These are phyloP conservation scores for Amblyjoppa proteus DNA, from an alignment of 2,888 invertebrate species.

Conservation along the genomic window DNA sequence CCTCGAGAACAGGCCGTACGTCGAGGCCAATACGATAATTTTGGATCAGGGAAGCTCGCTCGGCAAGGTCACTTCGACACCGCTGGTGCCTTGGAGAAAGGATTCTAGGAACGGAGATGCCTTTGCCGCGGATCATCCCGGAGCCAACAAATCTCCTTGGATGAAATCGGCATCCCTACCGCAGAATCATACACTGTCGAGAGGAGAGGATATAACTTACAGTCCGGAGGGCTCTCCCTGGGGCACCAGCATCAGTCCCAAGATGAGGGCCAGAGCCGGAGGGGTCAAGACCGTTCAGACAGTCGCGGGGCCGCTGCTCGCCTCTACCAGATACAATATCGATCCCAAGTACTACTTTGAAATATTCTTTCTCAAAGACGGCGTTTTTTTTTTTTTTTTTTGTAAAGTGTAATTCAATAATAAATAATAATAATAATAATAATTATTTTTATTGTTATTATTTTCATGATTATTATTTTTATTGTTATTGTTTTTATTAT, in stretches of 20 bases:
- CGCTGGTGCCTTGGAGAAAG: constrained; percentile 69
- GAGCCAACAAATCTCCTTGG: constrained; percentile 22
- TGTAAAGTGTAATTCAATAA: not conserved
- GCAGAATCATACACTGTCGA: constrained; percentile 61
- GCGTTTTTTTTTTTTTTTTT: not conserved
- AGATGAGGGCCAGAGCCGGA: constrained; percentile 75
- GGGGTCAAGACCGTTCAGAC: constrained; percentile 80
- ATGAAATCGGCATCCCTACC: constrained; percentile 60
- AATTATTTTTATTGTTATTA: too few relatives aligned
- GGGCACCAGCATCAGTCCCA: constrained; percentile 79
- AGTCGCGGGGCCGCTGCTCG: constrained; percentile 84
- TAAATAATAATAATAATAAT: not conserved
- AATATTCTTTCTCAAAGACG: not conserved
- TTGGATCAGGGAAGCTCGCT: constrained; percentile 51
- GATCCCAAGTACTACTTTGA: constrained; percentile 83
- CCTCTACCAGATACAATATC: constrained; percentile 85
- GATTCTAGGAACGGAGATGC: constrained; percentile 72
- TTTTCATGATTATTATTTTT: too few relatives aligned
- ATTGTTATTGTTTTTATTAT: too few relatives aligned
- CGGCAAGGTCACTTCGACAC: constrained; percentile 75
- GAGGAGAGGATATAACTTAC: constrained; percentile 71
- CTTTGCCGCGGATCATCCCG: not conserved
- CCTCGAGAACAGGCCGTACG: constrained; percentile 52
- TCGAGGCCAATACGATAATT: constrained; percentile 34
- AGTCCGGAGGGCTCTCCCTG: constrained; percentile 78